Evolutionary conservation across 2,888 invertebrate genomes (phyloP).

Genomic region (Spodoptera picta): DNA sequence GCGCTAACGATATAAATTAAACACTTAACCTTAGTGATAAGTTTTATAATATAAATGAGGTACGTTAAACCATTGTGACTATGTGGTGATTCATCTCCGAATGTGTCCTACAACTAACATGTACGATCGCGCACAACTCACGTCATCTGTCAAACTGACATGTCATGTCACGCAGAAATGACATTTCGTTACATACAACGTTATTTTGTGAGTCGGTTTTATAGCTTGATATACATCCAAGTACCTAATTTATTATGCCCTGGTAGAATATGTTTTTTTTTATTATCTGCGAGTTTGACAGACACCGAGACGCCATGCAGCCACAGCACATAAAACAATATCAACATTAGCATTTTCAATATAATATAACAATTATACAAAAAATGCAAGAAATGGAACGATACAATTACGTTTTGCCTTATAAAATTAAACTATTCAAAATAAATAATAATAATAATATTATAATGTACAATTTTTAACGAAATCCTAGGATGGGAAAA

Average conservation of each 20-base stretch:
- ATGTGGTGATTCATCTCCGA: slow-evolving; percentile 73
- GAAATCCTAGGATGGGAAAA: slow-evolving; percentile 83
- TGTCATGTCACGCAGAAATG: slow-evolving; percentile 20
- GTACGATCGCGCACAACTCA: slow-evolving; percentile 62
- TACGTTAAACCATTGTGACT: slow-evolving; percentile 87
- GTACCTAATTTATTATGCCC: background rate
- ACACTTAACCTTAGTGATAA: slow-evolving; percentile 78
- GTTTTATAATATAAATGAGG: slow-evolving; percentile 85
- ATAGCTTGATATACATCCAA: slow-evolving; percentile 4
- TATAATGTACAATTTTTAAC: slow-evolving; percentile 72
- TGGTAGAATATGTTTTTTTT: background rate
- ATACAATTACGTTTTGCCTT: slow-evolving; percentile 70
- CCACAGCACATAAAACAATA: slow-evolving; percentile 70
- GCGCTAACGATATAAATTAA: slow-evolving; percentile 74
- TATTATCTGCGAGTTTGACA: slow-evolving; percentile 37
- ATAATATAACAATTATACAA: slow-evolving; percentile 84
- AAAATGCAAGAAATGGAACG: slow-evolving; percentile 87
- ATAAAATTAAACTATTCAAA: slow-evolving; percentile 73
- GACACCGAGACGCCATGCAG: slow-evolving; percentile 43
- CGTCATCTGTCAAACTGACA: slow-evolving; percentile 57
- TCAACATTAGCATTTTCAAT: slow-evolving; percentile 80
- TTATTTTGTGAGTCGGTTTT: slow-evolving; percentile 4
- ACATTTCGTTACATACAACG: slow-evolving; percentile 16
- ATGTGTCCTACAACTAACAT: slow-evolving; percentile 59
- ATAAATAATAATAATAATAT: slow-evolving; percentile 74